phyloP scores from a whole-genome alignment of 2,797 vertebrate genomes.

The Sciaenops ocellatus region DNA sequence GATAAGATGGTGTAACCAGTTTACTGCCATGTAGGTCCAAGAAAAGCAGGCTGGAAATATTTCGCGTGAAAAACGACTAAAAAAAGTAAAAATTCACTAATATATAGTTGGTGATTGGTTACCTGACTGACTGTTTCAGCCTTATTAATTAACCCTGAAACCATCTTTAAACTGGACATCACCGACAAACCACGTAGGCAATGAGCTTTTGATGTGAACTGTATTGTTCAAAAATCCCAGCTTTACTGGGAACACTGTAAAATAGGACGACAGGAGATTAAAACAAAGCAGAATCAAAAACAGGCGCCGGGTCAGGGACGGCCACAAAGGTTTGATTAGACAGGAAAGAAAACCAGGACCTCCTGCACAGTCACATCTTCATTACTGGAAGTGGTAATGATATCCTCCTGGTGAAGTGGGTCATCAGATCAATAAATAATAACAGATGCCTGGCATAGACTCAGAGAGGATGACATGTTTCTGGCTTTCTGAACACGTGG shows the following conservation, averaged over 20 bases:
- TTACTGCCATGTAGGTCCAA: no score
- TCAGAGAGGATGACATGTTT: conserved; percentile 24
- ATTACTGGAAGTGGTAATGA: conserved; percentile 67
- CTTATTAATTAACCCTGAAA: background rate
- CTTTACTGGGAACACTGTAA: background rate
- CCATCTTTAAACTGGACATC: no score
- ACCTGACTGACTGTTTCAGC: background rate
- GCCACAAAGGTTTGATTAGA: conserved; percentile 3
- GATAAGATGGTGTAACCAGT: background rate
- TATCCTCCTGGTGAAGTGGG: conserved; percentile 56
- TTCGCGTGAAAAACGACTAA: no score
- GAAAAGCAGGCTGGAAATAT: background rate
- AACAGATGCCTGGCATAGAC: conserved; percentile 44
- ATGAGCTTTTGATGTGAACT: background rate
- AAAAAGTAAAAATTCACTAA: background rate
- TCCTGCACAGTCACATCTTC: conserved; percentile 38
- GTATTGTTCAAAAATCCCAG: background rate
- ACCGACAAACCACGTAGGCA: background rate
- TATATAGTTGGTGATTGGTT: background rate
- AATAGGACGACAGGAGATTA: background rate
- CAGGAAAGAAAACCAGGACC: conserved; percentile 20
- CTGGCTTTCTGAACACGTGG: conserved; percentile 5
- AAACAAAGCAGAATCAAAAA: background rate
- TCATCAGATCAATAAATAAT: conserved; percentile 75
- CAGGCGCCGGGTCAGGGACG: background rate